A percentile compares a stretch with the other conserved stretches of the same genome.
Conservation (phyloP, 2,888 invertebrate species). For the Pardosa pseudoannulata region DNA sequence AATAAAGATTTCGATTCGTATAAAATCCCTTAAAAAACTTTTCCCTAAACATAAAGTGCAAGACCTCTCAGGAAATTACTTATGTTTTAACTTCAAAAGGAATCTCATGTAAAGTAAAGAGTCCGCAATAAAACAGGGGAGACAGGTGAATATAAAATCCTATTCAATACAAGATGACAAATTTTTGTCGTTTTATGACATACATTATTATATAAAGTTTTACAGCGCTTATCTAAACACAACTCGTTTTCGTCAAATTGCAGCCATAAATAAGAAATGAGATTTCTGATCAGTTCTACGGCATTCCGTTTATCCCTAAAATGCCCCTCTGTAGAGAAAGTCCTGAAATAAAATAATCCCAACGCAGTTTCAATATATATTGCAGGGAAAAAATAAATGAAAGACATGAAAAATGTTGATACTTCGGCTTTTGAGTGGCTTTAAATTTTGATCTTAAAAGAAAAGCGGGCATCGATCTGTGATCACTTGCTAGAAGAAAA, state of each 20-base stretch:
- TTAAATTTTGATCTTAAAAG: slow-evolving; percentile 3
- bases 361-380: not conserved
- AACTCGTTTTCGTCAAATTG: not conserved
- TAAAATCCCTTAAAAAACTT: no score
- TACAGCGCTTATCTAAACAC: not conserved
- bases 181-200: not conserved
- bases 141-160: no score
- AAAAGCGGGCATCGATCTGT: not conserved
- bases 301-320: not conserved
- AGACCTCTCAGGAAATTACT: no score
- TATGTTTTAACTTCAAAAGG: no score
- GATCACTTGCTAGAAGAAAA: not conserved
- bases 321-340: not conserved
- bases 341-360: slow-evolving; percentile 3
- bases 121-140: no score
- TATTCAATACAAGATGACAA: no score
- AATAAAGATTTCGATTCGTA: no score
- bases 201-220: not conserved
- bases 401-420: slow-evolving; percentile 7
- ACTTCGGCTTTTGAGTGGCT: not conserved
- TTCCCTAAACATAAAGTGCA: no score
- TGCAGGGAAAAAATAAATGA: not conserved
- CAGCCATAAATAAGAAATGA: not conserved
- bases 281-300: not conserved
- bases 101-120: no score